Evolutionary conservation across 2,888 invertebrate species (phyloP).

Genomic region (Meganola albula): DNA sequence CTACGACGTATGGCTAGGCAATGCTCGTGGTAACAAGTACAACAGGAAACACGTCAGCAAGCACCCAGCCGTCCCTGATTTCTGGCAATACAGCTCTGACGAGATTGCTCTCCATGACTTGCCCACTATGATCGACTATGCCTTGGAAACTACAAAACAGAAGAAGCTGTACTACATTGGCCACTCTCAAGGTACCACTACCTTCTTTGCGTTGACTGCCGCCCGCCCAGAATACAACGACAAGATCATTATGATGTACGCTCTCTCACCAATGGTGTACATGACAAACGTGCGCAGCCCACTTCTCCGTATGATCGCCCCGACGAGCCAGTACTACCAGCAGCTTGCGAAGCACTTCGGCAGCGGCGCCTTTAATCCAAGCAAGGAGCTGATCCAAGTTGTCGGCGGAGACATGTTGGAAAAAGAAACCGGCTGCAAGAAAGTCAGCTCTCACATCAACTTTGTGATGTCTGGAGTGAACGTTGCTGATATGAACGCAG

Average conservation of each 20-base stretch:
- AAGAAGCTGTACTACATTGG: slow-evolving; percentile 27
- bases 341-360: slow-evolving; percentile 41
- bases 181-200: slow-evolving; percentile 34
- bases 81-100: slow-evolving; percentile 34
- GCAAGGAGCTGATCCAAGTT: slow-evolving; percentile 40
- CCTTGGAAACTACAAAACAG: slow-evolving; percentile 26
- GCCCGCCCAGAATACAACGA: slow-evolving; percentile 34
- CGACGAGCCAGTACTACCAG: slow-evolving; percentile 45
- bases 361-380: slow-evolving; percentile 50
- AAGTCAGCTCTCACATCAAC: slow-evolving; percentile 78
- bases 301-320: slow-evolving; percentile 57
- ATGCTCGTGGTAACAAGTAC: slow-evolving; percentile 84
- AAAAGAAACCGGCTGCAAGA: slow-evolving; percentile 53
- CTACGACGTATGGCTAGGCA: slow-evolving; percentile 86
- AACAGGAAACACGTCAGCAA: slow-evolving; percentile 57
- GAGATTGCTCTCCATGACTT: slow-evolving; percentile 34
- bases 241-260: slow-evolving; percentile 34
- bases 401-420: slow-evolving; percentile 57
- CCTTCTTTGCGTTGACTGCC: slow-evolving; percentile 29
- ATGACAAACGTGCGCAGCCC: slow-evolving; percentile 51
- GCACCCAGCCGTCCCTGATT: slow-evolving; percentile 24
- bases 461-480: slow-evolving; percentile 80
- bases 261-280: slow-evolving; percentile 32
- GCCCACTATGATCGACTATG: slow-evolving; percentile 35
- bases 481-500: slow-evolving; percentile 71